Conservation (phyloP, 1,140 invertebrate genomes). For the Contarinia nasturtii region DNA sequence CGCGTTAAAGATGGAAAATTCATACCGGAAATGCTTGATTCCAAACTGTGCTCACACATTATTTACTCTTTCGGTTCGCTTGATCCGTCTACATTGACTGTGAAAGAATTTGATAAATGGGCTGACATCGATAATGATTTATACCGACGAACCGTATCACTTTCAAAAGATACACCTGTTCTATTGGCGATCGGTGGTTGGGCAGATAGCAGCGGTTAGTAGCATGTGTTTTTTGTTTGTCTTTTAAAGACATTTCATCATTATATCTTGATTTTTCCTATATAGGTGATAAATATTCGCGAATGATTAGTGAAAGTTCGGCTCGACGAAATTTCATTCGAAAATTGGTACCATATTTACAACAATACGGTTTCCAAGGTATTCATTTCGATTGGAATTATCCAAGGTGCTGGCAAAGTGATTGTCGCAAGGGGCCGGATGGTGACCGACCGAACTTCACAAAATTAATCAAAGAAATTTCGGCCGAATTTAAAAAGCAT, state of each 20-base stretch:
- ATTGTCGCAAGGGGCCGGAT: constrained; percentile 59
- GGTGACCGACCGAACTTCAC: constrained; percentile 61
- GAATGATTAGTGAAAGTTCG: constrained; percentile 40
- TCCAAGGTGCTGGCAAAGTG: constrained; percentile 78
- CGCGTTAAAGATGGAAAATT: constrained; percentile 64
- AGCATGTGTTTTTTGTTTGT: no score
- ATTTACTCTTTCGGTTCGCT: constrained; percentile 80
- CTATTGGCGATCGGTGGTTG: constrained; percentile 73
- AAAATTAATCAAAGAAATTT: constrained; percentile 61
- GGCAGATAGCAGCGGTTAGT: no score
- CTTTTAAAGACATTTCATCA: no score
- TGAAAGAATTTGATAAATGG: constrained; percentile 67
- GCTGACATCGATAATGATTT: constrained; percentile 70
- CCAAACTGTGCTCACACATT: constrained; percentile 64
- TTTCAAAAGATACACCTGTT: constrained; percentile 34
- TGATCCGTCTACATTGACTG: constrained; percentile 49
- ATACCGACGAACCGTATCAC: constrained; percentile 13
- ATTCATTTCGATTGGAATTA: constrained; percentile 83
- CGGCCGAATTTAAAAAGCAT: constrained; percentile 46
- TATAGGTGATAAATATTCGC: constrained; percentile 62
- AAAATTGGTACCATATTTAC: constrained; percentile 44
- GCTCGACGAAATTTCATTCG: constrained; percentile 47
- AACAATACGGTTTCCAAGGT: constrained; percentile 56
- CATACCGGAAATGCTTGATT: constrained; percentile 66
- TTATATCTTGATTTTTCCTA: no score